These are phyloP conservation scores for Flexamia atlantica DNA, from an alignment of 2,888 invertebrate genomes.

Conservation along the genomic window DNA sequence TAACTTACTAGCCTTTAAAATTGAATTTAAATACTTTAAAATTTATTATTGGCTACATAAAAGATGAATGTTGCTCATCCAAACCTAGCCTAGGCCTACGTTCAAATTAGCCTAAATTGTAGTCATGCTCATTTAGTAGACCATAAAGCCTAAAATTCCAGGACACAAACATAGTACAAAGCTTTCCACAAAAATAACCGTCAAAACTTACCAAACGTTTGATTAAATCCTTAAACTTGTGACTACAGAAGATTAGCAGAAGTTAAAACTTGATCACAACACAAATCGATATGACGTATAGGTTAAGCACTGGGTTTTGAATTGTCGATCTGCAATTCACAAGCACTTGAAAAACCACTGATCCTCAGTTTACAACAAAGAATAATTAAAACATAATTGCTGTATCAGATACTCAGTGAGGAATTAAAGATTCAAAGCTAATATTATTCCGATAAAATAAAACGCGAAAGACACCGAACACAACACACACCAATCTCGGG, in stretches of 20 bases:
- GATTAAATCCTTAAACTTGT: conserved; percentile 14
- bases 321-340: neutral
- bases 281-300: conserved; percentile 44
- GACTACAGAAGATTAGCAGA: neutral
- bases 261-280: conserved; percentile 25
- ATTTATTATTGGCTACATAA: no score
- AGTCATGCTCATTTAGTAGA: no score
- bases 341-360: neutral
- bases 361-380: neutral
- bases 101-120: no score
- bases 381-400: no score
- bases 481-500: conserved; percentile 5
- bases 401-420: no score
- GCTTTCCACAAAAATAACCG: no score
- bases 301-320: conserved; percentile 20
- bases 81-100: no score
- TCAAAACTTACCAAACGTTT: neutral
- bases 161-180: no score
- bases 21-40: no score
- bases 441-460: neutral
- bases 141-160: no score
- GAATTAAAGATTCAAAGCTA: neutral
- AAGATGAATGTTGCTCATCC: no score
- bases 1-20: no score
- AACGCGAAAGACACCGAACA: conserved; percentile 39